Base-by-base conservation (phyloP, 2,888 invertebrate genomes). In the Eilema depressum region DNA sequence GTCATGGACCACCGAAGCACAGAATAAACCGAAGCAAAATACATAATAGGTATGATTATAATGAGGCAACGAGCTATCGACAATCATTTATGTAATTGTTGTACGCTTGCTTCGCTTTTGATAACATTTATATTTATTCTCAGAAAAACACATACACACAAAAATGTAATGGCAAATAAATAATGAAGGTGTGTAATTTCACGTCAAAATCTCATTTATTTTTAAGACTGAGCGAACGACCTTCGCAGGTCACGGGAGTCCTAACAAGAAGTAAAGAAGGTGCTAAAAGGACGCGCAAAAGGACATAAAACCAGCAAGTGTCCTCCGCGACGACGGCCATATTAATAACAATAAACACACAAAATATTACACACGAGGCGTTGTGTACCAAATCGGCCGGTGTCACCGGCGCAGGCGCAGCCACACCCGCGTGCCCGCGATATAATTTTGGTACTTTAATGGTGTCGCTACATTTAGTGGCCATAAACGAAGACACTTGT, bases 381-480 rank as follows among this genome's bases (percentile, higher is more conserved):
- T 17, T 33, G 26, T 11, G 23, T 56, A n/a, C 17, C 30, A 33
- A 64, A 30, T 59, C 37, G 62, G 7, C 20, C 12, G 47, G 28
- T 64, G 65, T 17, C 65, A 59, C 12, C 26, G 56, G 56, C 65
- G 20, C 41, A 10, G 28, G 47, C 26, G 30, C 26, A 17, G 12
- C 56, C 23, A 47, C 26, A 26, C 63, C 41, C 11, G 47, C 53
- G 30, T 12, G 33, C 53, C 25, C 28, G 17, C 73, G 64, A 68
- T 74, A 74, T 74, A 30, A 76, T 73, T 72, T 73, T 59, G 60
- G 66, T 69, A 62, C 69, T 76, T 68, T 76, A 71, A 71, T 63
- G 71, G 25, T 64, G 57, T 65, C 62, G 63, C 70, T 47, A 69
- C 71, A 62, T 78, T 78, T 70, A 74, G 60, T 68, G 79, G 56